Evolutionary conservation across 2,888 invertebrate genomes (phyloP).

Genomic region (Sminthurinus aureus): DNA sequence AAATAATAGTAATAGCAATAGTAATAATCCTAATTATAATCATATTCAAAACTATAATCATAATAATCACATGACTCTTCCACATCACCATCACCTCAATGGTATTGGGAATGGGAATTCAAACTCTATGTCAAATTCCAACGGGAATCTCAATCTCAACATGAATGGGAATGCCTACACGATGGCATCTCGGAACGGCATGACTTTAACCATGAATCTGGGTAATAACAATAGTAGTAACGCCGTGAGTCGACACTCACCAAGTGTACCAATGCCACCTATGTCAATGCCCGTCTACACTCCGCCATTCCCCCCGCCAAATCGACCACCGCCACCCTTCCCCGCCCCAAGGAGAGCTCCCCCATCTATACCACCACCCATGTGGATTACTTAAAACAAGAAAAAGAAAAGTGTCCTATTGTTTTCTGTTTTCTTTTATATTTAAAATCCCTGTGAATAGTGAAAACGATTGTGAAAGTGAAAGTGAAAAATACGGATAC

Average conservation of each 20-base stretch:
- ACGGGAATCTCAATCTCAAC: background rate
- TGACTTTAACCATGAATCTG: background rate
- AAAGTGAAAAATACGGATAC: too few relatives aligned
- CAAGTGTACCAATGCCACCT: constrained; percentile 42
- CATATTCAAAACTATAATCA: background rate
- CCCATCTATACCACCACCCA: constrained; percentile 51
- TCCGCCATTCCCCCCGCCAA: constrained; percentile 58
- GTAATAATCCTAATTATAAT: background rate
- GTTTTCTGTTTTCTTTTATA: too few relatives aligned
- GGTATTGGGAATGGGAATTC: background rate
- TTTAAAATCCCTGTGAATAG: too few relatives aligned
- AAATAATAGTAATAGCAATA: background rate
- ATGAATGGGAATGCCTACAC: constrained; percentile 8
- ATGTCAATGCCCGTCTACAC: constrained; percentile 43
- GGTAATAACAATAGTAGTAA: background rate
- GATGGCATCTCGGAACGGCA: background rate
- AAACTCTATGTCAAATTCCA: background rate
- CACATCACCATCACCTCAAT: constrained; percentile 28
- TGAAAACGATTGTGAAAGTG: too few relatives aligned
- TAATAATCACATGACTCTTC: constrained; percentile 3
- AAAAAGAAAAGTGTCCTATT: background rate
- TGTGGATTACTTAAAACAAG: background rate
- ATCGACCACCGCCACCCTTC: constrained; percentile 58
- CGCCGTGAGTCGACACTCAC: constrained; percentile 11
- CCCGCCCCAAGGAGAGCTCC: constrained; percentile 57